These are phyloP conservation scores for Megaleporinus macrocephalus DNA, from an alignment of 2,113 vertebrate genomes.

Conservation along the genomic window DNA sequence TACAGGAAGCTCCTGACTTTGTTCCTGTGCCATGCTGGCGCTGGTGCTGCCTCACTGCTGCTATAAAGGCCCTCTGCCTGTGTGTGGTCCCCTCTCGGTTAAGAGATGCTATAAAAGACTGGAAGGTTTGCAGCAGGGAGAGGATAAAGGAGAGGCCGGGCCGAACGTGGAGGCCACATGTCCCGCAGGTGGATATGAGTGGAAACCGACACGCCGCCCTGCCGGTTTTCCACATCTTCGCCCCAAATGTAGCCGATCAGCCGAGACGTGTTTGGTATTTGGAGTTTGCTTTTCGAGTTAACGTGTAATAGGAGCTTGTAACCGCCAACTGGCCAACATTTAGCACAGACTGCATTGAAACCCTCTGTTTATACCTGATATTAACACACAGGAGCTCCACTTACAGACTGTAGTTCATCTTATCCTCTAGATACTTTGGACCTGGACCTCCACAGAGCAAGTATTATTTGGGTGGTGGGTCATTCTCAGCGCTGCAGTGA, in stretches of 20 bases:
- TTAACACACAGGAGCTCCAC: too few species aligned
- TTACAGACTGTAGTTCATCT: too few species aligned
- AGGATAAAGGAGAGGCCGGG: not conserved
- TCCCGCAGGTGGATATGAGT: conserved; percentile 40
- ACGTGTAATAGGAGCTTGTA: not conserved
- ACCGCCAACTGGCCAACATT: not conserved
- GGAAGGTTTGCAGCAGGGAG: not conserved
- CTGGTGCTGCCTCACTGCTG: conserved; percentile 15
- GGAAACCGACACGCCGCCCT: conserved; percentile 21
- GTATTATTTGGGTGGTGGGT: too few species aligned
- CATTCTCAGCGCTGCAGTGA: too few species aligned
- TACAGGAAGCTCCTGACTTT: conserved; percentile 27
- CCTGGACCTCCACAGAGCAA: too few species aligned
- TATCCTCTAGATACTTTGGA: too few species aligned
- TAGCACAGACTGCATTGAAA: not conserved
- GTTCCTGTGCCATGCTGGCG: conserved; percentile 41
- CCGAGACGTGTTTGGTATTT: not conserved
- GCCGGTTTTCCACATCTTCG: conserved; percentile 24
- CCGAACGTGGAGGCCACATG: conserved; percentile 23
- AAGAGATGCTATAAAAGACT: conserved; percentile 24
- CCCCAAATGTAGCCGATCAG: not conserved
- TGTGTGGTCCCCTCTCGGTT: conserved; percentile 45
- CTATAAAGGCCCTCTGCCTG: not conserved
- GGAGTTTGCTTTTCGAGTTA: not conserved
- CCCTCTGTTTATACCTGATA: too few species aligned